A percentile compares a stretch with the other conserved stretches of the same genome.
phyloP scores from a whole-genome alignment of 2,888 invertebrate species.

The Microplitis manilae region DNA sequence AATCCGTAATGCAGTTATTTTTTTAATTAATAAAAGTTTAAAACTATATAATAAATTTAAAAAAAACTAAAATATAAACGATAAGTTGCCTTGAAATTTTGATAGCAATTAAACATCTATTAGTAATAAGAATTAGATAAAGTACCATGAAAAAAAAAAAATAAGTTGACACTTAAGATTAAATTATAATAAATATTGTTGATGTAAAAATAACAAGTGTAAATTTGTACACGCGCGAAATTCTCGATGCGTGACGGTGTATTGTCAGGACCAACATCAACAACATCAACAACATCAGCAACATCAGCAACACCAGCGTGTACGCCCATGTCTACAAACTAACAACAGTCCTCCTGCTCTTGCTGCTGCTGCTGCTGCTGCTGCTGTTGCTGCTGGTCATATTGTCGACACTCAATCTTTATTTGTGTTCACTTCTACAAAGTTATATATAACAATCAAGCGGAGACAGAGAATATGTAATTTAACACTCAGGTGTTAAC shows the following conservation, averaged over 20 bases:
- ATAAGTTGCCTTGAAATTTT: too few species aligned
- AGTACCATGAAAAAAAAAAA: neutral
- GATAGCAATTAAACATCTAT: neutral
- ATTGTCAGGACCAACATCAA: neutral
- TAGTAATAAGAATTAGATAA: neutral
- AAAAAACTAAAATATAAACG: too few species aligned
- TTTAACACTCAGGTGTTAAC: neutral
- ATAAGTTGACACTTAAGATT: neutral
- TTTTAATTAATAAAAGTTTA: too few species aligned
- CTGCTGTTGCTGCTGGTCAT: neutral
- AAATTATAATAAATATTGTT: neutral
- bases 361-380: neutral
- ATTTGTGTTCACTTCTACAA: neutral
- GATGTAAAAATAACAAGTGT: neutral
- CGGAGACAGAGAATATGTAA: neutral
- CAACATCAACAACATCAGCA: neutral
- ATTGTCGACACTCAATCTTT: conserved; percentile 25
- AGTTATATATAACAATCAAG: neutral
- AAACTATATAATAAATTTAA: too few species aligned
- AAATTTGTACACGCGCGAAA: conserved; percentile 31
- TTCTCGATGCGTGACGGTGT: conserved; percentile 36
- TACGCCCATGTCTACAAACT: conserved; percentile 33
- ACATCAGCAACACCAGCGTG: conserved; percentile 2
- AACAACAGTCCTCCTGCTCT: neutral
- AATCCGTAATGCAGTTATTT: too few species aligned